Percentiles rank a stretch among this genome's conserved stretches.
These are phyloP conservation scores for Spodoptera frugiperda DNA, from an alignment of 1,140 invertebrate species.

Conservation along the genomic window DNA sequence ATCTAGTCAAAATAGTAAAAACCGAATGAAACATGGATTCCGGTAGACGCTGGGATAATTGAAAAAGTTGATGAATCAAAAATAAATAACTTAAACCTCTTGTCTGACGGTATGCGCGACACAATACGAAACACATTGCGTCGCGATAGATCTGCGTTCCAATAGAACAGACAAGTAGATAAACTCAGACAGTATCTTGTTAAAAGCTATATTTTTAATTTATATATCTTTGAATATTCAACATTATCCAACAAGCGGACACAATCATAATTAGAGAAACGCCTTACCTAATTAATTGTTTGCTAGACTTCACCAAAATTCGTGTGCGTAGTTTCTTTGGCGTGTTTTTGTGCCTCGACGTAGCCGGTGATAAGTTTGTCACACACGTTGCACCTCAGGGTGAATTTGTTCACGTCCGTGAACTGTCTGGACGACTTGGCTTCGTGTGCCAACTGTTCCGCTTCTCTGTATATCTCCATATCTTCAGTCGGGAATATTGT, in stretches of 20 bases:
- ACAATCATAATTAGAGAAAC: conserved; percentile 29
- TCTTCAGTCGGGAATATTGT: conserved; percentile 94
- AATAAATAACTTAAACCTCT: not conserved
- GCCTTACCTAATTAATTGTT: conserved; percentile 33
- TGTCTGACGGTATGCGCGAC: no score
- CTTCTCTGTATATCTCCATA: conserved; percentile 90
- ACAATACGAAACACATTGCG: no score
- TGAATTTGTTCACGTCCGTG: conserved; percentile 96
- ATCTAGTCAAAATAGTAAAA: not conserved
- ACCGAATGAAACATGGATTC: not conserved
- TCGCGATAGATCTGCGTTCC: no score
- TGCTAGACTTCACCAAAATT: conserved; percentile 94
- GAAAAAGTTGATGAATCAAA: conserved; percentile 1
- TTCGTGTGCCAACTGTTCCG: conserved; percentile 94
- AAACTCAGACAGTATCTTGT: not conserved
- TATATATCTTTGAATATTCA: not conserved
- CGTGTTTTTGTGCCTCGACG: conserved; percentile 93
- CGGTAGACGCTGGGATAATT: conserved; percentile 1
- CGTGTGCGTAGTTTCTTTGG: conserved; percentile 93
- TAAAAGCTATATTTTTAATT: conserved; percentile 18
- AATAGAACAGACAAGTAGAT: not conserved
- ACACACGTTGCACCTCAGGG: conserved; percentile 93
- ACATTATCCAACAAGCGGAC: conserved; percentile 7
- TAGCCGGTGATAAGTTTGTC: conserved; percentile 91
- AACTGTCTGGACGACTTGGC: conserved; percentile 95